A percentile compares a stretch with the other conserved stretches of the same genome.
phyloP scores from a whole-genome alignment of 2,888 invertebrate genomes.

The Tetropium fuscum region DNA sequence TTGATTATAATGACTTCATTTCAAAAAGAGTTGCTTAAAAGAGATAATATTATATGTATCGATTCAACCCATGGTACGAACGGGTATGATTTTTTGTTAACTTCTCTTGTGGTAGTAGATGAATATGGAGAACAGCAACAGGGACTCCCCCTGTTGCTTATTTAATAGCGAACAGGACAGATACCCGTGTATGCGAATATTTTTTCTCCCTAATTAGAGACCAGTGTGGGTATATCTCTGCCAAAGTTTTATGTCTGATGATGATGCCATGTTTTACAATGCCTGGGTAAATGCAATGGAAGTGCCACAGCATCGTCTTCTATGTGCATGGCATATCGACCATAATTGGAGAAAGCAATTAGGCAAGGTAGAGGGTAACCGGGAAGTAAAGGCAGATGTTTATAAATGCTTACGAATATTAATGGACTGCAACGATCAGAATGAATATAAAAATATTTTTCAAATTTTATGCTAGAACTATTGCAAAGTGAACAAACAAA shows the following conservation, averaged over 20 bases:
- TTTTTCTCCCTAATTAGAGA: not conserved
- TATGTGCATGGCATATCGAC: not conserved
- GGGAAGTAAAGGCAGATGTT: not conserved
- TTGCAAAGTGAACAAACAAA: not conserved
- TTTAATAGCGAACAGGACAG: conserved; percentile 34
- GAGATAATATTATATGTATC: conserved; percentile 24
- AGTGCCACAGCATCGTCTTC: not conserved
- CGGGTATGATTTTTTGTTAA: conserved; percentile 27
- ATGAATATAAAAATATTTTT: not conserved
- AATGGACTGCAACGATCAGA: not conserved
- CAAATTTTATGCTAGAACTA: not conserved
- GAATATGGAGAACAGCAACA: conserved; percentile 42
- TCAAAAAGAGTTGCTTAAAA: not conserved
- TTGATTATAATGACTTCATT: not conserved
- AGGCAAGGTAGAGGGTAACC: not conserved
- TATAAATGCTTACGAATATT: not conserved
- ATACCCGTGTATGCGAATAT: not conserved
- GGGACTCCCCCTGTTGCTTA: conserved; percentile 44
- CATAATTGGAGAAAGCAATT: not conserved
- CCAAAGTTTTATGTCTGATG: not conserved
- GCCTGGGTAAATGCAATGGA: not conserved
- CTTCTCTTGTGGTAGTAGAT: conserved; percentile 40
- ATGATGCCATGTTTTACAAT: not conserved
- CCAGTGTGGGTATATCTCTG: not conserved
- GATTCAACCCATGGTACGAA: conserved; percentile 31